Evolutionary conservation across 2,113 vertebrate genomes (phyloP).

Genomic region (Dicaeum eximium): DNA sequence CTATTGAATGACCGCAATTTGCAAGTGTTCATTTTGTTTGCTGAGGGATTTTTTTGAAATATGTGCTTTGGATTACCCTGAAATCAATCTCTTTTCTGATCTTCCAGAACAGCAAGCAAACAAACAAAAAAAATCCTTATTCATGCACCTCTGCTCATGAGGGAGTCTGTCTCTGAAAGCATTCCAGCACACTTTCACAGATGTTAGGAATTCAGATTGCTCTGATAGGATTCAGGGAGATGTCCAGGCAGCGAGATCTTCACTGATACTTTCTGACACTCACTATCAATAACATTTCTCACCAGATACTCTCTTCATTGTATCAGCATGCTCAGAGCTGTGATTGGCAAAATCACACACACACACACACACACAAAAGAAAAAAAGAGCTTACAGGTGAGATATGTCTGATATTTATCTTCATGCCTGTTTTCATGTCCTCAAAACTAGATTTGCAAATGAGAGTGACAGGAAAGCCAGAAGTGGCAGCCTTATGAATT

Average conservation of each 20-base stretch:
- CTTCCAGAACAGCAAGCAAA: neutral
- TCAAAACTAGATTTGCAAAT: neutral
- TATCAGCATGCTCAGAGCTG: neutral
- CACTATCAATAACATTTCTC: neutral
- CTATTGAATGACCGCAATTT: neutral
- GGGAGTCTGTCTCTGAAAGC: neutral
- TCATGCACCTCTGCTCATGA: neutral
- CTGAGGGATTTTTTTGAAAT: neutral
- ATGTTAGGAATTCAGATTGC: neutral
- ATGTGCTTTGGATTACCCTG: neutral
- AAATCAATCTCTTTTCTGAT: slow-evolving; percentile 5
- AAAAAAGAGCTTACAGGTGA: neutral
- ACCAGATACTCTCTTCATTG: neutral
- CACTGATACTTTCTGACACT: neutral
- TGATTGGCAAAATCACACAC: neutral
- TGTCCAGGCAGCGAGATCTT: neutral
- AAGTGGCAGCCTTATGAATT: neutral
- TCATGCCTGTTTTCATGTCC: neutral
- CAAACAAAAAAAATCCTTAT: neutral
- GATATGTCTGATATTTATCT: neutral
- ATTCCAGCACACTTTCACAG: neutral
- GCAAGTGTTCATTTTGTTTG: neutral
- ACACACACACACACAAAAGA: fast-evolving
- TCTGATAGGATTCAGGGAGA: neutral
- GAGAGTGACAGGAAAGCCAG: neutral